phyloP scores from a whole-genome alignment of 2,888 invertebrate genomes.

The Limenitis camilla region DNA sequence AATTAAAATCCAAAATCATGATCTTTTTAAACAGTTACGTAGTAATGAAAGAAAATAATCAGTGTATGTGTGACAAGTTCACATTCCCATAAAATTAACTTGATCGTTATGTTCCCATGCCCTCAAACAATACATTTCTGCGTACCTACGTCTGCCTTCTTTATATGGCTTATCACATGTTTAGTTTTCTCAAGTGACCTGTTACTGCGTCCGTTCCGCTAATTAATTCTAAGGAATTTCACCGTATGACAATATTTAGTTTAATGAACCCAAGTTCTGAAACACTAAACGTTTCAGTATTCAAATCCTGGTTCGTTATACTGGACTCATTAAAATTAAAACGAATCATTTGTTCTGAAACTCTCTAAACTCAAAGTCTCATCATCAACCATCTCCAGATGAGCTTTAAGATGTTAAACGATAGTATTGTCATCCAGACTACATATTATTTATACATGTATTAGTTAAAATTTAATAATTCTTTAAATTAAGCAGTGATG shows the following conservation, averaged over 20 bases:
- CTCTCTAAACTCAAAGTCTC: too few species aligned
- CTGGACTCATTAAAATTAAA: too few species aligned
- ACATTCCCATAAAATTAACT: slow-evolving; percentile 27
- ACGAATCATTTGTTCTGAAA: too few species aligned
- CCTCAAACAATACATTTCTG: slow-evolving; percentile 30
- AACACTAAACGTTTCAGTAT: background rate
- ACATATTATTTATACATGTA: too few species aligned
- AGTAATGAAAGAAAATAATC: background rate
- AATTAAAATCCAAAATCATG: too few species aligned
- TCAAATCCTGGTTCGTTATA: too few species aligned
- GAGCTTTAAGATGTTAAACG: too few species aligned
- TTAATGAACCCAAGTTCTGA: background rate
- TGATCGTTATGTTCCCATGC: slow-evolving; percentile 33
- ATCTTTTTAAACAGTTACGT: background rate
- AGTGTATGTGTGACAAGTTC: slow-evolving; percentile 14
- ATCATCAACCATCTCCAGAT: too few species aligned
- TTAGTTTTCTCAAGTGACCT: slow-evolving; percentile 10
- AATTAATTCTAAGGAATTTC: slow-evolving; percentile 5
- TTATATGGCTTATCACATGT: slow-evolving; percentile 16
- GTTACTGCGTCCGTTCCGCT: background rate
- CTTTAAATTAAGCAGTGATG: too few species aligned
- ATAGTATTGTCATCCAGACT: too few species aligned
- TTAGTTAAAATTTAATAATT: too few species aligned
- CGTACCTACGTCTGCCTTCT: slow-evolving; percentile 4
- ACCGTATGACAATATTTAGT: background rate